Percentiles rank a stretch among this genome's conserved stretches.
These are phyloP conservation scores for Zaprionus nigranus DNA, from an alignment of 1,140 invertebrate species.

Conservation along the genomic window DNA sequence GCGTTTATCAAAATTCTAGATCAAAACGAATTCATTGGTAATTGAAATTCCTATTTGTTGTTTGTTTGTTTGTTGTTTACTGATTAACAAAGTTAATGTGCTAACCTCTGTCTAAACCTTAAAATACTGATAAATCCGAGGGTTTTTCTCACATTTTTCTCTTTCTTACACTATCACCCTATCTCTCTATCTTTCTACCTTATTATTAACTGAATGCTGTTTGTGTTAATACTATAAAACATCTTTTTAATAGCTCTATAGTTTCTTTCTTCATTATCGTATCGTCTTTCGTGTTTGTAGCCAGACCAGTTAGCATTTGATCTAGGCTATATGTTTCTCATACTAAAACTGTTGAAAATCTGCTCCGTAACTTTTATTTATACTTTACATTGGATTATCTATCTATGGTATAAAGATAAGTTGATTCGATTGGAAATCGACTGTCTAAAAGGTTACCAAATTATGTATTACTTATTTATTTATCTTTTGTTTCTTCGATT, in stretches of 20 bases:
- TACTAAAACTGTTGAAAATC: conserved; percentile 1
- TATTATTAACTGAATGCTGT: conserved; percentile 29
- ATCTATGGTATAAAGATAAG: neutral
- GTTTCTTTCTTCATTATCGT: conserved; percentile 39
- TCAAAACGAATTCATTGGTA: conserved; percentile 71
- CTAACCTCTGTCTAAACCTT: conserved; percentile 33
- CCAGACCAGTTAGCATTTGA: conserved; percentile 77
- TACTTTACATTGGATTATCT: neutral
- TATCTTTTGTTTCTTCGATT: neutral
- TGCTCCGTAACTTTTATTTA: neutral
- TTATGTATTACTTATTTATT: neutral
- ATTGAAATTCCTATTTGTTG: conserved; percentile 67
- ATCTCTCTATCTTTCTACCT: conserved; percentile 4
- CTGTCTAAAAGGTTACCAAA: neutral
- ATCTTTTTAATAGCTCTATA: conserved; percentile 17
- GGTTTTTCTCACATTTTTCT: conserved; percentile 9
- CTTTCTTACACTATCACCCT: conserved; percentile 2
- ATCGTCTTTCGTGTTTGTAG: conserved; percentile 43
- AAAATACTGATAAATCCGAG: conserved; percentile 18
- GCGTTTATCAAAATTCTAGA: conserved; percentile 75
- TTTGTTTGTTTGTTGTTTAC: conserved; percentile 62
- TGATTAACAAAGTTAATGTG: conserved; percentile 56
- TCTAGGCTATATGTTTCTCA: conserved; percentile 33
- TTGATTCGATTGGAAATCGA: neutral
- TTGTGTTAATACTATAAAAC: conserved; percentile 24